Base-by-base conservation (phyloP, 2,888 invertebrate species). In the Eutolmus rufibarbis region DNA sequence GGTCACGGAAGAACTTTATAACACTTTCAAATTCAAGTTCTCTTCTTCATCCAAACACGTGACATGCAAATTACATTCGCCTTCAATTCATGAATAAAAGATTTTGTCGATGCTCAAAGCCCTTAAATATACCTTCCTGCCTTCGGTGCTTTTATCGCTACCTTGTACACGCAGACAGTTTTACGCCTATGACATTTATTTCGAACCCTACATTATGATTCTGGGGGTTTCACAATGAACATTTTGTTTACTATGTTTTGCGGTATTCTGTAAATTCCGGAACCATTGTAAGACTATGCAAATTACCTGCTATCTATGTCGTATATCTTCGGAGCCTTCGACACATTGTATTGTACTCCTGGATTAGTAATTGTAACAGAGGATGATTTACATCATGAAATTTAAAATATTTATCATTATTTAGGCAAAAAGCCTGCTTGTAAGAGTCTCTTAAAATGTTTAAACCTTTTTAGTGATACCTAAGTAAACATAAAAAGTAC, bases 41-140 rank as follows among this genome's bases (percentile, higher is more conserved):
- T 46, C 43, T 46, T 46, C 76, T 16, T 23, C 74, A 23, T 76
- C 16, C 14, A 19, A 76, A 37, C 76, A 76, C 76, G 76, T 76
- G 76, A 76, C 76, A 76, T 76, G 76, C 31, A 76, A 76, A 76
- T 76, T 37, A 76, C 31, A 76, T 76, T 37, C 37, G 7, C 8
- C 34, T 37, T 31, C 76, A 56, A 56, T 56, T 76, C 76, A 76
- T 76, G 76, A 76, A 76, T 76, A 76, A 76, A 76, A 76, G 76
- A 76, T 76, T 76, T 76, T 37, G 37, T 16, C n/a, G 37, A 76
- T 76, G 76, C 31, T 76, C 34, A 76, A 76, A 76, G 76, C 76
- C 76, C 23, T 66, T 77, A 77, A 34, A 77, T 40, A 40, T 34
- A 77, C 40, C 19, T 77, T 77, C 77, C n/a, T 37, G n/a, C 37